Evolutionary conservation across 2,888 invertebrate species (phyloP), one percentile per base, ranked within the genome.

Genomic region (Cantharis lateralis): DNA sequence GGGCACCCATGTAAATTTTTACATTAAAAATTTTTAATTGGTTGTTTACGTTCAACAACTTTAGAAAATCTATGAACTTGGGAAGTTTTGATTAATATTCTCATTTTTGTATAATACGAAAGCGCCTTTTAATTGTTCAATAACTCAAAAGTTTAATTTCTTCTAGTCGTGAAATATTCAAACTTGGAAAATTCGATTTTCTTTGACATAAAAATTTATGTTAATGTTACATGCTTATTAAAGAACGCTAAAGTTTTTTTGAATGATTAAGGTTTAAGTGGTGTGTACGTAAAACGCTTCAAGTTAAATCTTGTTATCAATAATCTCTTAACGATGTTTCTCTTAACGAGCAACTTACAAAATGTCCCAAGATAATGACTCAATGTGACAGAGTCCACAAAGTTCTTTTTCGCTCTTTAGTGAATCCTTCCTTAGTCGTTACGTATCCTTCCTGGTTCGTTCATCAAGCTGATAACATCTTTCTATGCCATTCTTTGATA

Each of bases 401-500:
- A 74, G 76, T 71, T 71, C 74, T 78, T 78, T 78, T 78, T 73
- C 75, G 68, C 78, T 76, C 76, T 78, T 75, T 76, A 76, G 72
- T 73, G 70, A 72, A 78, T 76, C 78, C 74, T 78, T 76, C 73
- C 78, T 71, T 70, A 76, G 71, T 73, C 76, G 73, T 73, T 78
- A 76, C 76, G 78, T 76, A 76, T 78, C 75, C 76, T 78, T 78
- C 76, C 78, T 78, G 78, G 73, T 75, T 73, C 76, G 73, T 78
- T 77, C 77, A 77, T 77, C 77, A 76, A 76, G 32, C 74, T 71
- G 78, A 78, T 78, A 74, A 18, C 71, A 78, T 78, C 78, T 78
- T 70, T 78, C 75, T 73, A 76, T 70, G 76, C 72, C 71, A 68
- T 26, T 28, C 72, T 72, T 72, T 76, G 76, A 76, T 76, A 72